Evolutionary conservation across 1,140 invertebrate species (phyloP).

Genomic region (Harpegnathos saltator): DNA sequence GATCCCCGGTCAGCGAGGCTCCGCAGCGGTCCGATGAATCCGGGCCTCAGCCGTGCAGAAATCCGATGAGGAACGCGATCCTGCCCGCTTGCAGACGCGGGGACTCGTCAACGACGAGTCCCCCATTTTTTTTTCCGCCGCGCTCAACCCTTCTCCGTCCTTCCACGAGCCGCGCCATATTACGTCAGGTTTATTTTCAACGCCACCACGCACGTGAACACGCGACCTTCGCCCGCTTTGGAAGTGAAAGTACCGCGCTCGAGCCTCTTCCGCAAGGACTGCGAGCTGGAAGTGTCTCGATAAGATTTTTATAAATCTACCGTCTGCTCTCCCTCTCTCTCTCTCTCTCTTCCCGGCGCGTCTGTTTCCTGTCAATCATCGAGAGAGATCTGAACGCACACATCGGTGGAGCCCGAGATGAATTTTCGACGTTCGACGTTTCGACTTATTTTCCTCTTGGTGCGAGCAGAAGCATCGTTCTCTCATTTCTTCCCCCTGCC

Average conservation of each 20-base stretch:
- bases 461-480: no score
- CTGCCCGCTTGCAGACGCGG: not conserved
- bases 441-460: no score
- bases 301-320: slow-evolving; percentile 18
- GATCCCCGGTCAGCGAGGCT: slow-evolving; percentile 17
- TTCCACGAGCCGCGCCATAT: slow-evolving; percentile 22
- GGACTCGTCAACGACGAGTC: slow-evolving; percentile 23
- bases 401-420: no score
- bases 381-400: no score
- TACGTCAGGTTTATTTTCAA: slow-evolving; percentile 78
- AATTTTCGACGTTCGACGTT: no score
- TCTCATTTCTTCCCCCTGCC: no score
- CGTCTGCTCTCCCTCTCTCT: no score
- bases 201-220: slow-evolving; percentile 47
- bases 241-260: slow-evolving; percentile 65
- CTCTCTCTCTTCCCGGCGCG: no score
- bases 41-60: slow-evolving; percentile 13
- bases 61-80: slow-evolving; percentile 16
- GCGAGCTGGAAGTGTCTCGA: slow-evolving; percentile 22
- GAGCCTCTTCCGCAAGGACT: slow-evolving; percentile 67
- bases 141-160: slow-evolving; percentile 43
- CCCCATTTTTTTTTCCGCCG: not conserved
- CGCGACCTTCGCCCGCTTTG: slow-evolving; percentile 66
- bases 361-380: not conserved
- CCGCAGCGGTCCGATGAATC: slow-evolving; percentile 13